Conservation (phyloP, 92 coral and sea anemone species). For the Heteractis magnifica region DNA sequence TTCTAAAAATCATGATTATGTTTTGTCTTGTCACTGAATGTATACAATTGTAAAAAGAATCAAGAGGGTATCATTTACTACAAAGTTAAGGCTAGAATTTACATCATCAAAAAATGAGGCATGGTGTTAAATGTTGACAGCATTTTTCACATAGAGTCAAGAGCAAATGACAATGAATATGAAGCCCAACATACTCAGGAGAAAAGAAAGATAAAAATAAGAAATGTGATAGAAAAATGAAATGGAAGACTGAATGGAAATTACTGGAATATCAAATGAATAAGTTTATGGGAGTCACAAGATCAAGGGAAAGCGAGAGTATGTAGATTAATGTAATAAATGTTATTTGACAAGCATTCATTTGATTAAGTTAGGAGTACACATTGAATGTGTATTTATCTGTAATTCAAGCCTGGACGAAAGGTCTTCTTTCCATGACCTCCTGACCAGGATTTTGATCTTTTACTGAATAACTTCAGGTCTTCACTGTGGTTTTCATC, state of each 20-base stretch:
- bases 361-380: no score
- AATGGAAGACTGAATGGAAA: no score
- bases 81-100: background rate
- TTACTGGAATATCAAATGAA: no score
- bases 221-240: no score
- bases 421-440: slow-evolving; percentile 73
- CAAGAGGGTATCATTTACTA: background rate
- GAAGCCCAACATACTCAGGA: no score
- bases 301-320: no score
- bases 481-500: slow-evolving; percentile 81
- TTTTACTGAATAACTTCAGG: slow-evolving; percentile 77
- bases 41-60: background rate
- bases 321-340: background rate
- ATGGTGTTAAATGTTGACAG: background rate
- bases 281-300: no score
- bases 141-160: background rate
- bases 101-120: background rate
- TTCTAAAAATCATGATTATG: background rate
- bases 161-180: background rate
- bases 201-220: no score
- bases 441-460: slow-evolving; percentile 94
- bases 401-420: slow-evolving; percentile 88
- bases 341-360: background rate
- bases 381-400: slow-evolving; percentile 12
- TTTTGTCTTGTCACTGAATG: background rate